These are phyloP conservation scores for Spizaetus ornatus DNA, from an alignment of 2,113 vertebrate species.

Conservation along the genomic window DNA sequence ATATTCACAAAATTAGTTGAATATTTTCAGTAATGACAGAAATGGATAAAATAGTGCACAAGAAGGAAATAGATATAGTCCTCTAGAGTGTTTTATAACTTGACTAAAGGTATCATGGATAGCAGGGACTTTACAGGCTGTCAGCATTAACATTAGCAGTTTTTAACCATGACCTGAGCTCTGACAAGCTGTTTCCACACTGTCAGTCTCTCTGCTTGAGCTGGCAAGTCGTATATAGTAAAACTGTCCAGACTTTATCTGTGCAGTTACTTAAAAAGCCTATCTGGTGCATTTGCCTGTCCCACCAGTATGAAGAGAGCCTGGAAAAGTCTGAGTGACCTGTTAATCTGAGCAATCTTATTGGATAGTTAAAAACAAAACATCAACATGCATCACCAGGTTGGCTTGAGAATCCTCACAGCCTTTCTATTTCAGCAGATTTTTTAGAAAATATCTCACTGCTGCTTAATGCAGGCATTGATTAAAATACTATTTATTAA, in stretches of 20 bases:
- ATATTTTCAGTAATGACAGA: not conserved
- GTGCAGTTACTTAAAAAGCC: constrained; percentile 58
- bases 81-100: constrained; percentile 43
- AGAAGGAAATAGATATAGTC: not conserved
- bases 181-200: constrained; percentile 67
- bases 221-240: constrained; percentile 60
- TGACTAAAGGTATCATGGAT: constrained; percentile 61
- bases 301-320: constrained; percentile 19
- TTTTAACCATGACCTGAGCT: constrained; percentile 67
- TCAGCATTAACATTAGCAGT: constrained; percentile 67
- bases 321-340: constrained; percentile 47
- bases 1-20: not conserved
- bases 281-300: constrained; percentile 37
- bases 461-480: constrained; percentile 23
- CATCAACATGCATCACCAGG: constrained; percentile 33
- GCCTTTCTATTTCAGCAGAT: constrained; percentile 18
- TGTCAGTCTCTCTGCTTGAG: constrained; percentile 66
- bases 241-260: constrained; percentile 64
- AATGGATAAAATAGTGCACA: not conserved
- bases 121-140: constrained; percentile 62
- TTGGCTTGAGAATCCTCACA: constrained; percentile 40
- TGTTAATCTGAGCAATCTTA: constrained; percentile 49
- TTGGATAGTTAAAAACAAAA: constrained; percentile 55
- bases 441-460: constrained; percentile 53
- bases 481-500: constrained; percentile 52